Evolutionary conservation across 2,113 vertebrate species (phyloP).

Genomic region (Condylura cristata): DNA sequence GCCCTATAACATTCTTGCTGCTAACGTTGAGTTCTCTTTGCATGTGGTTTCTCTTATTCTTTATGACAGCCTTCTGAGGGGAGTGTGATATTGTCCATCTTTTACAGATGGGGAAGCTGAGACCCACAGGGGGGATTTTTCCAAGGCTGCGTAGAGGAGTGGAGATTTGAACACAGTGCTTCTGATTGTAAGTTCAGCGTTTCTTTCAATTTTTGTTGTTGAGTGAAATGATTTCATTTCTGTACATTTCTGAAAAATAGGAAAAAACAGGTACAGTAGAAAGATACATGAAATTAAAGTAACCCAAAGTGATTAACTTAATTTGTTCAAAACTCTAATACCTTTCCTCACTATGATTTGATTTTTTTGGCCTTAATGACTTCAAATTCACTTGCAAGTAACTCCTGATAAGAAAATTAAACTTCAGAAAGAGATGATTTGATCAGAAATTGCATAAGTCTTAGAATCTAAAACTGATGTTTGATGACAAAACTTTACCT

Average conservation of each 20-base stretch:
- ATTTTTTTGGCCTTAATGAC: background rate
- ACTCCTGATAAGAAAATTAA: background rate
- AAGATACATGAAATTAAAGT: slow-evolving; percentile 7
- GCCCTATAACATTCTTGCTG: too few species aligned
- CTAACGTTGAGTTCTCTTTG: too few species aligned
- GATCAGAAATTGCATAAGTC: background rate
- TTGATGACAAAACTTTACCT: background rate
- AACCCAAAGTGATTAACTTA: background rate
- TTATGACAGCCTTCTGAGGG: background rate
- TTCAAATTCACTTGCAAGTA: slow-evolving; percentile 3
- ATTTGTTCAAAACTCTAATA: background rate
- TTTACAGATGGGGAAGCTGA: background rate
- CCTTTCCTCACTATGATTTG: background rate
- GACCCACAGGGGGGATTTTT: background rate
- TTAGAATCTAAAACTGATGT: background rate
- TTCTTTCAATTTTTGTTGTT: slow-evolving; percentile 22
- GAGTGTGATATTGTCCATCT: background rate
- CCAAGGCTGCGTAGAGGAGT: background rate
- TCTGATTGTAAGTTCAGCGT: background rate
- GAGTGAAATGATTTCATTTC: background rate
- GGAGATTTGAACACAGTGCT: slow-evolving; percentile 4
- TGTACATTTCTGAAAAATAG: background rate
- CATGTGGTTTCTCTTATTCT: background rate
- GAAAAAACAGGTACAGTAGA: background rate
- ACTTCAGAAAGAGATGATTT: background rate